phyloP scores from a whole-genome alignment of 2,888 invertebrate genomes.

The Cordilura impudica region DNA sequence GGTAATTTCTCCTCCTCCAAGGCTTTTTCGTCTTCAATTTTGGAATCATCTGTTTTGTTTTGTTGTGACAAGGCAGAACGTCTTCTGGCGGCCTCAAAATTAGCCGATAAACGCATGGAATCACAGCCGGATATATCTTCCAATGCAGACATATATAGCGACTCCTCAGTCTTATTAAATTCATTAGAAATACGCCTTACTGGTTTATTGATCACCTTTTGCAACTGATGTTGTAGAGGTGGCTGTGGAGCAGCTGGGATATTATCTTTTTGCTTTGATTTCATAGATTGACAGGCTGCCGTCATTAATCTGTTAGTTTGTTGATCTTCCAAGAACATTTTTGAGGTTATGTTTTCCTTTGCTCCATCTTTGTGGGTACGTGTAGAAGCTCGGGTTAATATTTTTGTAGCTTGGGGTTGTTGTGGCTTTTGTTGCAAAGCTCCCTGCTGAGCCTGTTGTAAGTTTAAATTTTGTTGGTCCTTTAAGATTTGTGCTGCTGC shows the following conservation, averaged over 20 bases:
- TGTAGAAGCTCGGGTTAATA: conserved; percentile 65
- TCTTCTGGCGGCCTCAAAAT: conserved; percentile 70
- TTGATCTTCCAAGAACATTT: conserved; percentile 56
- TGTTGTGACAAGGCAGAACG: conserved; percentile 67
- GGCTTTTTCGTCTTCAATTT: conserved; percentile 14
- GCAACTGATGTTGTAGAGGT: conserved; percentile 42
- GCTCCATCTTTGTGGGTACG: conserved; percentile 66
- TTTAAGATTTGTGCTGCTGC: conserved; percentile 44
- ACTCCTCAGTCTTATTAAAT: conserved; percentile 86
- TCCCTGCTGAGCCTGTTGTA: conserved; percentile 34
- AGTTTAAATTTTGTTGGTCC: conserved; percentile 45
- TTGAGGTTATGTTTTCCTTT: conserved; percentile 53
- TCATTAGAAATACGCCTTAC: conserved; percentile 82
- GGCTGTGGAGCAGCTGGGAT: conserved; percentile 57
- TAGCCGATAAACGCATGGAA: conserved; percentile 74
- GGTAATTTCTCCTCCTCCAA: conserved; percentile 78
- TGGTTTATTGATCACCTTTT: conserved; percentile 75
- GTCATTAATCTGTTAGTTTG: conserved; percentile 68
- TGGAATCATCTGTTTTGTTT: conserved; percentile 71
- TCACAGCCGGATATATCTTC: conserved; percentile 81
- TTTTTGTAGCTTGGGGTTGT: conserved; percentile 35
- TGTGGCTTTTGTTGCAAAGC: conserved; percentile 15
- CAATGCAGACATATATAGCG: conserved; percentile 87
- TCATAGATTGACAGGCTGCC: conserved; percentile 58
- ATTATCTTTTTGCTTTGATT: conserved; percentile 72